Conservation (phyloP, 2,113 vertebrate genomes). For the Narcine bancroftii region DNA sequence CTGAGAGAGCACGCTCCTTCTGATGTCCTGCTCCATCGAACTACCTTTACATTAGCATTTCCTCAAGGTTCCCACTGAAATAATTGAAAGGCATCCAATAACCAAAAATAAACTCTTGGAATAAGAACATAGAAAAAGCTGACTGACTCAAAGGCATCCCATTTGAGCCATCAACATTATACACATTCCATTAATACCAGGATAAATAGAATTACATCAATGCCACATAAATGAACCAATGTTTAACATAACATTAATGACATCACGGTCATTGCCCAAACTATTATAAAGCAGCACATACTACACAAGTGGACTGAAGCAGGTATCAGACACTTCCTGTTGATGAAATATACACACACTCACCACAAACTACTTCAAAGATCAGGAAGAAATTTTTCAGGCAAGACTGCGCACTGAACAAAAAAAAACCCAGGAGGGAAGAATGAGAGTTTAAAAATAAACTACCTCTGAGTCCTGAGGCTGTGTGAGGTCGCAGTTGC, state of each 20-base stretch:
- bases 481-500: slow-evolving; percentile 6
- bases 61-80: not conserved
- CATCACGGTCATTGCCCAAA: not conserved
- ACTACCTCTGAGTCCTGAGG: slow-evolving; percentile 28
- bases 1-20: not conserved
- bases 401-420: not conserved
- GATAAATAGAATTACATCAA: not conserved
- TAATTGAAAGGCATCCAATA: not conserved
- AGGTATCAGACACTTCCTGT: slow-evolving; percentile 22
- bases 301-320: not conserved
- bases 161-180: not conserved
- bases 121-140: not conserved
- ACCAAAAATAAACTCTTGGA: not conserved
- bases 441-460: not conserved
- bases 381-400: slow-evolving; percentile 2
- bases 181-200: not conserved
- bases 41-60: not conserved
- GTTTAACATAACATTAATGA: not conserved
- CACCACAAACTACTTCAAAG: not conserved
- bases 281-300: not conserved
- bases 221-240: not conserved
- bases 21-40: not conserved
- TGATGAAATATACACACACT: not conserved
- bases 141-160: not conserved
- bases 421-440: not conserved